These are phyloP conservation scores for Trissolcus brochymenae DNA, from an alignment of 2,888 invertebrate genomes.

Conservation along the genomic window DNA sequence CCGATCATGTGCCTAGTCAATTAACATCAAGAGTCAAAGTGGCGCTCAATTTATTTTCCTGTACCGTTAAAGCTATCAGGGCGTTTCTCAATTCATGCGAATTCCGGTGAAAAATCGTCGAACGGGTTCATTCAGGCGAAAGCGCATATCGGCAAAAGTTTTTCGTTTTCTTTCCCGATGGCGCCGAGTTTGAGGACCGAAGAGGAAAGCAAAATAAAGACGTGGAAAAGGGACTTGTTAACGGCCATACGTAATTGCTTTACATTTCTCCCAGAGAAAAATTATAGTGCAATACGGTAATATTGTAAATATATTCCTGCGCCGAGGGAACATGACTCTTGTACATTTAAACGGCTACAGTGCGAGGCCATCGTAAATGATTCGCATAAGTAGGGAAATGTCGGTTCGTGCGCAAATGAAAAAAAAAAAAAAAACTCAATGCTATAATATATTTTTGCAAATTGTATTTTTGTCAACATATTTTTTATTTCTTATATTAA, in stretches of 20 bases:
- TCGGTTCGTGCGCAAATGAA: conserved; percentile 26
- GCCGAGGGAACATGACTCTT: conserved; percentile 42
- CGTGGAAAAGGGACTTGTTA: conserved; percentile 2
- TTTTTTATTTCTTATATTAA: too few relatives aligned
- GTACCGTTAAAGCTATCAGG: conserved; percentile 41
- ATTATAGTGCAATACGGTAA: conserved; percentile 32
- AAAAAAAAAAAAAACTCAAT: too few relatives aligned
- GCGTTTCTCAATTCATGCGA: conserved; percentile 26
- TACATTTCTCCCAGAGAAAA: conserved; percentile 29
- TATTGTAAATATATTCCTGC: conserved; percentile 37
- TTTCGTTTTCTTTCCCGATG: too few relatives aligned
- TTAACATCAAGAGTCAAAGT: conserved; percentile 5
- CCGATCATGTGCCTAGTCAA: conserved; percentile 26
- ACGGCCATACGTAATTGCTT: conserved; percentile 20
- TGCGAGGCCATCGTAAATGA: conserved; percentile 37
- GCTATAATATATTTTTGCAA: too few relatives aligned
- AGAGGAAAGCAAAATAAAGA: neutral
- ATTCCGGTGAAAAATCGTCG: conserved; percentile 12
- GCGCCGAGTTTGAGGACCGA: neutral
- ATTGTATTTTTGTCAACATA: too few relatives aligned
- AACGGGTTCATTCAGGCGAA: neutral
- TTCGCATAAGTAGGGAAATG: conserved; percentile 37
- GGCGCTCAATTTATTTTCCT: conserved; percentile 24
- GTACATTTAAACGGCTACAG: conserved; percentile 49
- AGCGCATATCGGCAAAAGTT: neutral